Conservation (phyloP, 2,113 vertebrate species). For the Sylvilagus bachmani region DNA sequence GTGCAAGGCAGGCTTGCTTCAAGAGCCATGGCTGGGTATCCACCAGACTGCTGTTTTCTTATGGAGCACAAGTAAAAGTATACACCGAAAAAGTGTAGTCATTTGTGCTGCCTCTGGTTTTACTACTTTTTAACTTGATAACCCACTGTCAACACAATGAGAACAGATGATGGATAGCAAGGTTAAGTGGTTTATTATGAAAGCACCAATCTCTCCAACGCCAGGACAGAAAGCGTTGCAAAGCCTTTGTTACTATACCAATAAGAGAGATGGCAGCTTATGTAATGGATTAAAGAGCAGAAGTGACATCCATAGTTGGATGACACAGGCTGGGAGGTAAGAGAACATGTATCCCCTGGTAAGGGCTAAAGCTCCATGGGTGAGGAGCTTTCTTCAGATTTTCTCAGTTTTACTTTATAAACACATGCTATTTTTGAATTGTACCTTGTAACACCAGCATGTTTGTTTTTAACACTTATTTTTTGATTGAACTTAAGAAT, state of each 20-base stretch:
- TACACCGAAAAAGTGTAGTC: neutral
- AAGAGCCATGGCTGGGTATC: neutral
- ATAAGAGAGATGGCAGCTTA: neutral
- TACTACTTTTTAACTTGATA: neutral
- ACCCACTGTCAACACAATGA: neutral
- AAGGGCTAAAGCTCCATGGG: neutral
- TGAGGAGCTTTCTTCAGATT: neutral
- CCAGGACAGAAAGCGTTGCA: neutral
- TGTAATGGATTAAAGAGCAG: neutral
- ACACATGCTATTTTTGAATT: constrained; percentile 8
- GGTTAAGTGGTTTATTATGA: neutral
- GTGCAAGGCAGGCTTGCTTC: neutral
- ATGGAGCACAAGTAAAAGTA: neutral
- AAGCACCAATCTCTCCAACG: neutral
- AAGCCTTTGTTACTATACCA: neutral
- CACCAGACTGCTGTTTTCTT: neutral
- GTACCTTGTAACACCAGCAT: neutral
- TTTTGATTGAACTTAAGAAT: neutral
- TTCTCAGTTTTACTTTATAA: constrained; percentile 39
- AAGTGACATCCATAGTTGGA: neutral
- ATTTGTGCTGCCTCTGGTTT: neutral
- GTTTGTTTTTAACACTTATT: neutral
- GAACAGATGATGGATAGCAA: neutral
- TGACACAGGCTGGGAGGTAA: neutral
- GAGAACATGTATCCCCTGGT: neutral